These are phyloP conservation scores for Chelonia mydas DNA, from an alignment of 2,797 vertebrate species.

Conservation along the genomic window DNA sequence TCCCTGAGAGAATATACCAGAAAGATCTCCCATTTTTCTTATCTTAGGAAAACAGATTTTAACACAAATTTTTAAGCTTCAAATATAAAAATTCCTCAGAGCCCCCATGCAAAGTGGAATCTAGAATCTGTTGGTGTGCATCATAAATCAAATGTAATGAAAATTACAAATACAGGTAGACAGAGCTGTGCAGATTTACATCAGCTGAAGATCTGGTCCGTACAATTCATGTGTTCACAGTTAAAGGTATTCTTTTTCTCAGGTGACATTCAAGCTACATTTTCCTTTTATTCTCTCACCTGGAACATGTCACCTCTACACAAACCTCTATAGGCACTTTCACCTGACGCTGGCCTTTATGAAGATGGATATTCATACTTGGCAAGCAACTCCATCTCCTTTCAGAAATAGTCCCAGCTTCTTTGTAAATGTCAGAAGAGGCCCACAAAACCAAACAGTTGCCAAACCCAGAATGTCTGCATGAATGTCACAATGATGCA, in stretches of 20 bases:
- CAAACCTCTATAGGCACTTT: constrained; percentile 36
- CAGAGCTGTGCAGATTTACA: neutral
- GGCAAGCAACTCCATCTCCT: constrained; percentile 43
- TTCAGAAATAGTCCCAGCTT: constrained; percentile 67
- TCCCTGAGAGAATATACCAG: neutral
- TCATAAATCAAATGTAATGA: neutral
- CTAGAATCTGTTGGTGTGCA: neutral
- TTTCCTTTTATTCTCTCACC: constrained; percentile 22
- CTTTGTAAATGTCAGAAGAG: constrained; percentile 78
- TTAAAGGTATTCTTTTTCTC: constrained; percentile 23
- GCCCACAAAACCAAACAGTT: constrained; percentile 64
- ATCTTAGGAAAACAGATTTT: neutral
- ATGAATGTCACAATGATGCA: constrained; percentile 74
- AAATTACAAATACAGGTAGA: neutral
- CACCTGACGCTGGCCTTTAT: constrained; percentile 58
- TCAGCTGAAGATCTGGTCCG: neutral
- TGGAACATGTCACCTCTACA: neutral
- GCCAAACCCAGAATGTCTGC: constrained; percentile 61
- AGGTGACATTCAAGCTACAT: neutral
- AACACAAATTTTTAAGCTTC: neutral
- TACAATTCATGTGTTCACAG: neutral
- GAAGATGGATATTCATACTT: constrained; percentile 49
- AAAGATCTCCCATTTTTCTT: neutral
- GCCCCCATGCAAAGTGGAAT: neutral
- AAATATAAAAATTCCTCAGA: neutral